These are phyloP conservation scores for Chondrosia reniformis DNA, from an alignment of 37 sponge, comb jelly and placozoan species.

Conservation along the genomic window DNA sequence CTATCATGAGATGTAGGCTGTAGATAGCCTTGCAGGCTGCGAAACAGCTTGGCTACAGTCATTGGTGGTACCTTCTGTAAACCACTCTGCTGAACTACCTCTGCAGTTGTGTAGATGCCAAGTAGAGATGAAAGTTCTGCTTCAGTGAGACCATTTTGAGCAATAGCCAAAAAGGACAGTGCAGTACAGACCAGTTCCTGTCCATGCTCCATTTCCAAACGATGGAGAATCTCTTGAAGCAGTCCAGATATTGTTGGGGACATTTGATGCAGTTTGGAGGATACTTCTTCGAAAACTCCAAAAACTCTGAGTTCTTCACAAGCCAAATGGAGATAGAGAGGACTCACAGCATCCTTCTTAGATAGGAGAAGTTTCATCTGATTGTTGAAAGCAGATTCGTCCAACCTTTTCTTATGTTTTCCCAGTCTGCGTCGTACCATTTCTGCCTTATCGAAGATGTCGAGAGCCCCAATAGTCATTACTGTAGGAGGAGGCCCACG, in stretches of 20 bases:
- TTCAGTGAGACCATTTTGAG: conserved; percentile 73
- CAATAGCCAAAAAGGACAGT: conserved; percentile 60
- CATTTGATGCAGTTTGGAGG: conserved; percentile 52
- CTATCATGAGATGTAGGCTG: conserved; percentile 64
- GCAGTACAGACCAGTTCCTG: conserved; percentile 47
- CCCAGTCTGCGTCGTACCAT: conserved; percentile 75
- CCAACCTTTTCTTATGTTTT: conserved; percentile 83
- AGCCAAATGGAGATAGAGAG: conserved; percentile 89
- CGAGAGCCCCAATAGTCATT: conserved; percentile 63
- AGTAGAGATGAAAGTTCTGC: conserved; percentile 56
- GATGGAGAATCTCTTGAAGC: conserved; percentile 75
- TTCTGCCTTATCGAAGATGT: conserved; percentile 86
- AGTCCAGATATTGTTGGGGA: conserved; percentile 60
- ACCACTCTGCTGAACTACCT: not conserved
- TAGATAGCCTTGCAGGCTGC: conserved; percentile 67
- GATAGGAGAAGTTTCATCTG: conserved; percentile 94
- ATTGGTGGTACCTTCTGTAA: conserved; percentile 46
- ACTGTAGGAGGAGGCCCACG: conserved; percentile 40
- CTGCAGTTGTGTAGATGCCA: conserved; percentile 15
- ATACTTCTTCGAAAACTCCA: conserved; percentile 88
- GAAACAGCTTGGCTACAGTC: conserved; percentile 50
- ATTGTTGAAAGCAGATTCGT: conserved; percentile 96
- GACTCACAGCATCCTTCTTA: conserved; percentile 91
- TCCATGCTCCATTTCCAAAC: conserved; percentile 81
- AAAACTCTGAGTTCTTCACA: conserved; percentile 94